Conservation (phyloP, 2,113 vertebrate species). For the Cyprinodon variegatus region DNA sequence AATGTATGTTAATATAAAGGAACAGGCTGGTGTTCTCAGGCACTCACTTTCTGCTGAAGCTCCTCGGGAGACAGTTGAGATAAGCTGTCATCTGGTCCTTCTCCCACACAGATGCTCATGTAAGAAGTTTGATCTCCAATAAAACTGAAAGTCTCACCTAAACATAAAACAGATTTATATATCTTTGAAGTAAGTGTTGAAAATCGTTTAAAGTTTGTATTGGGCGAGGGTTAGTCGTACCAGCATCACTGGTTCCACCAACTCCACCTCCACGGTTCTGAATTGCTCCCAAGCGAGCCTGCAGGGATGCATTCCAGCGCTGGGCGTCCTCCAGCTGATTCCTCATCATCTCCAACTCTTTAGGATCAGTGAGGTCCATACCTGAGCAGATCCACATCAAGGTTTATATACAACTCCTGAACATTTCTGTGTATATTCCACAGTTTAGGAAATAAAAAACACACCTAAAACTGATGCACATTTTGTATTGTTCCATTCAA, state of each 20-base stretch:
- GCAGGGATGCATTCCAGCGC: slow-evolving; percentile 82
- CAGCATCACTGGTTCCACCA: slow-evolving; percentile 75
- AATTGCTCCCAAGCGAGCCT: slow-evolving; percentile 81
- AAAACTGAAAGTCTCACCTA: slow-evolving; percentile 88
- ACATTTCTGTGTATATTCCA: not conserved
- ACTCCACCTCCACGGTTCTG: slow-evolving; percentile 81
- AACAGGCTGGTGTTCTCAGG: not conserved
- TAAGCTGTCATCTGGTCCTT: slow-evolving; percentile 79
- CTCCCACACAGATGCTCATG: slow-evolving; percentile 92
- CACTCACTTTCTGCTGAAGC: slow-evolving; percentile 86
- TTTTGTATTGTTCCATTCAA: not conserved
- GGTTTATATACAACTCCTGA: not conserved
- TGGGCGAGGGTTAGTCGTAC: slow-evolving; percentile 36
- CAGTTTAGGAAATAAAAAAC: not conserved
- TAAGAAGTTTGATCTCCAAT: slow-evolving; percentile 95
- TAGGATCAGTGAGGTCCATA: slow-evolving; percentile 65
- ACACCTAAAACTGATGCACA: not conserved
- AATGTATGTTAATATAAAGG: not conserved
- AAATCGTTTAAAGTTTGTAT: not conserved
- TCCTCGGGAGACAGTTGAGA: slow-evolving; percentile 85
- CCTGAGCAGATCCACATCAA: slow-evolving; percentile 37
- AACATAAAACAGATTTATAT: slow-evolving; percentile 18
- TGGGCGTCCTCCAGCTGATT: slow-evolving; percentile 83
- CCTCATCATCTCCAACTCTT: slow-evolving; percentile 76
- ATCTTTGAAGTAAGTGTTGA: not conserved